Percentiles rank a stretch among this genome's conserved stretches.
Conservation (phyloP, 2,888 invertebrate species). For the Diaphora mendica region DNA sequence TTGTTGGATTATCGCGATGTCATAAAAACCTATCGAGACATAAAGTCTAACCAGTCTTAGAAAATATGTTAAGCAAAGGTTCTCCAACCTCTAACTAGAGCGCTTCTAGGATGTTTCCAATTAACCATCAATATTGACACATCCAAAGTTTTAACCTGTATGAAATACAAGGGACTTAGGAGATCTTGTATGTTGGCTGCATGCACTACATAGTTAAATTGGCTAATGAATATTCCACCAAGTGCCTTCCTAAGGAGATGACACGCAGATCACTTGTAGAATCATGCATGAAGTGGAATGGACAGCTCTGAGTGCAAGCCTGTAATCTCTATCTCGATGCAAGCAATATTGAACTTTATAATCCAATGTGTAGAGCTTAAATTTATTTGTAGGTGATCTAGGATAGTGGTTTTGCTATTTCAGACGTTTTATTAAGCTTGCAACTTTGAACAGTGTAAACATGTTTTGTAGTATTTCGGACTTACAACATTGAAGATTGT, state of each 20-base stretch:
- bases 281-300: constrained; percentile 52
- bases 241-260: constrained; percentile 39
- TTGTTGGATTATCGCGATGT: too few relatives aligned
- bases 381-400: background rate
- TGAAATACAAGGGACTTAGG: background rate
- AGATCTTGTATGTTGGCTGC: background rate
- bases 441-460: constrained; percentile 12
- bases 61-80: too few relatives aligned
- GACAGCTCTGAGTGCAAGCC: constrained; percentile 37
- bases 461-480: constrained; percentile 9
- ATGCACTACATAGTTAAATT: constrained; percentile 39
- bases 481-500: background rate
- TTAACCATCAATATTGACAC: background rate
- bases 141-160: background rate
- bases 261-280: constrained; percentile 47
- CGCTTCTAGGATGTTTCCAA: background rate
- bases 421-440: constrained; percentile 13
- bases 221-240: constrained; percentile 48
- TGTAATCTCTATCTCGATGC: constrained; percentile 23
- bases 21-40: too few relatives aligned
- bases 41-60: too few relatives aligned
- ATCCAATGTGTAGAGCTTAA: background rate
- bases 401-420: constrained; percentile 16
- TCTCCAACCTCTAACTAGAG: background rate
- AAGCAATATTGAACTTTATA: constrained; percentile 12